phyloP scores from a whole-genome alignment of 1,140 invertebrate genomes.

The Armadillidium nasatum region DNA sequence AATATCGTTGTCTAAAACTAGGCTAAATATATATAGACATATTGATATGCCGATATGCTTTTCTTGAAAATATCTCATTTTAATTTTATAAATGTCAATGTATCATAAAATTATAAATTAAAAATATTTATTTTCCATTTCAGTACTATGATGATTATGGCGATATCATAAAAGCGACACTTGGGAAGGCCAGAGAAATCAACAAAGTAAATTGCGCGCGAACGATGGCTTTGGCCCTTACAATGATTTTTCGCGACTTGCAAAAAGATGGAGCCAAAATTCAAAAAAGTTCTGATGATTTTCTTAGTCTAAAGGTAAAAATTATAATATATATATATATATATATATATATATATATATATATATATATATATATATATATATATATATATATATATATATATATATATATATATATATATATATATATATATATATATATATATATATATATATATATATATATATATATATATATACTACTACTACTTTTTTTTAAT shows the following conservation, averaged over 20 bases:
- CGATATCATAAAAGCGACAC: constrained; percentile 97
- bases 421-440: no score
- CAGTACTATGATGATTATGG: constrained; percentile 89
- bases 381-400: no score
- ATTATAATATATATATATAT: no score
- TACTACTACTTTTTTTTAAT: no score
- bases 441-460: no score
- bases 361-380: no score
- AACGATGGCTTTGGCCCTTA: constrained; percentile 88
- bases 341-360: no score
- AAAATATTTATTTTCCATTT: neutral
- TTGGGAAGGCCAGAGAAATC: constrained; percentile 94
- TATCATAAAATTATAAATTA: neutral
- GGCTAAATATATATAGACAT: no score
- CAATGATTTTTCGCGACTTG: constrained; percentile 73
- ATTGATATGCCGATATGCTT: no score
- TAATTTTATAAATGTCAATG: neutral
- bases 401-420: no score
- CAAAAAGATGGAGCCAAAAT: constrained; percentile 57
- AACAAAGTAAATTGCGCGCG: constrained; percentile 94
- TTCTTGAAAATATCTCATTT: neutral
- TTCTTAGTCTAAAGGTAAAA: constrained; percentile 73
- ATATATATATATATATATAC: no score
- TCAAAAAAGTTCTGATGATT: constrained; percentile 69
- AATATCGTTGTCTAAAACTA: no score